Base-by-base conservation (phyloP, 2,797 vertebrate species). In the Ctenochaetus hawaiiensis region DNA sequence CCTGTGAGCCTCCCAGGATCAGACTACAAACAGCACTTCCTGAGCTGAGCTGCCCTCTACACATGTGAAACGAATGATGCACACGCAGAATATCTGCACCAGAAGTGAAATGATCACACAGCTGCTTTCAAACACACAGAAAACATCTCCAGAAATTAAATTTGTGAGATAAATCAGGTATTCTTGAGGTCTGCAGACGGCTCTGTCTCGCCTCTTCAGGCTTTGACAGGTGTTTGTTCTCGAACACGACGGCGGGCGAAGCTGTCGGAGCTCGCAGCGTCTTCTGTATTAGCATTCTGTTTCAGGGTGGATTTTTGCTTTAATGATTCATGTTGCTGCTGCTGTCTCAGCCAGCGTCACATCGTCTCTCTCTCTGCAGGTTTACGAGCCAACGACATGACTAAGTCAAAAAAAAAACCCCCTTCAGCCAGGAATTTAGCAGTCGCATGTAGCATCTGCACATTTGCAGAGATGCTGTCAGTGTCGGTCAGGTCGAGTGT, bases 271-370 rank as follows among this genome's bases (percentile, higher is more conserved):
- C 83, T 65, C 80, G 37, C 54, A 73, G 70, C 72, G 51, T 51
- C 60, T 7, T 2, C 58, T 57, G 53, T 64, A 64, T 85, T 84
- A 82, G 84, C 81, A 89, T 89, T 89, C 80, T 56, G 77, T 88
- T 87, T 64, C 26, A 48, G 48, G 82, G 67, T 68, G 78, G 78
- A 73, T 82, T 78, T 84, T 43, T 13, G 47, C 76, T 75, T 87
- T 80, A 87, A 92, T 92, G 86, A 92, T 86, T 90, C 70, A 92
- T 92, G 86, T 77, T 69, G 80, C 83, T 83, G 75, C 74, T 91
- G 87, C 82, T 87, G 84, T 80, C 81, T 87, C 84, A 81, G 86
- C 23, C 67, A 8, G 71, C 75, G 81, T 85, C 84, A 85, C 82
- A 82, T 75, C 2, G 22, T 72, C 69, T 75, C 62, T 72, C 63